phyloP scores from a whole-genome alignment of 2,888 invertebrate species.

The Chaetoderma sp. region DNA sequence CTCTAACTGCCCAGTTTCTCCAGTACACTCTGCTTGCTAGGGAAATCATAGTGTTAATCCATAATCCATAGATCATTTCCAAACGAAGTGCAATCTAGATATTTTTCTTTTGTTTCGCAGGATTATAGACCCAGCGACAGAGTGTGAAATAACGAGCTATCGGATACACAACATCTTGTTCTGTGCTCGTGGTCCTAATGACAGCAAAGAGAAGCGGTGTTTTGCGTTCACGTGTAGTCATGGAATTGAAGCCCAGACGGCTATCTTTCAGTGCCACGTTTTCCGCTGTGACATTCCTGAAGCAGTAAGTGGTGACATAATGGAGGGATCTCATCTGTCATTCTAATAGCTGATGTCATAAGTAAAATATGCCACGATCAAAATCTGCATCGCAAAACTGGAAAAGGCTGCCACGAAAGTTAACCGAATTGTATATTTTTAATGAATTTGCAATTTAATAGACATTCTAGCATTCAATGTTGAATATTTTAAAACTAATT shows the following conservation, averaged over 20 bases:
- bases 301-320: slow-evolving; percentile 81
- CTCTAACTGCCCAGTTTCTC: no score
- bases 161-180: slow-evolving; percentile 93
- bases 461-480: no score
- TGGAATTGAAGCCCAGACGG: slow-evolving; percentile 87
- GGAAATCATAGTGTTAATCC: no score
- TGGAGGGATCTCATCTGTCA: background rate
- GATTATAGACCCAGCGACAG: slow-evolving; percentile 82
- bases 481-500: no score
- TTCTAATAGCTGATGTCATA: no score
- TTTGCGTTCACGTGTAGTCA: slow-evolving; percentile 98
- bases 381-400: no score
- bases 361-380: no score
- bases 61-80: background rate
- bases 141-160: slow-evolving; percentile 87
- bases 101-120: slow-evolving; percentile 58
- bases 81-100: background rate
- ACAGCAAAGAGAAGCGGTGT: slow-evolving; percentile 88
- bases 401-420: no score
- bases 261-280: slow-evolving; percentile 96
- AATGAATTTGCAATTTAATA: no score
- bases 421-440: no score
- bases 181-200: slow-evolving; percentile 88
- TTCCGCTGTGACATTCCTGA: slow-evolving; percentile 96
- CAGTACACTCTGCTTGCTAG: no score